Percentiles rank a stretch among this genome's conserved stretches.
These are phyloP conservation scores for Oreortyx pictus DNA, from an alignment of 2,797 vertebrate species.

Conservation along the genomic window DNA sequence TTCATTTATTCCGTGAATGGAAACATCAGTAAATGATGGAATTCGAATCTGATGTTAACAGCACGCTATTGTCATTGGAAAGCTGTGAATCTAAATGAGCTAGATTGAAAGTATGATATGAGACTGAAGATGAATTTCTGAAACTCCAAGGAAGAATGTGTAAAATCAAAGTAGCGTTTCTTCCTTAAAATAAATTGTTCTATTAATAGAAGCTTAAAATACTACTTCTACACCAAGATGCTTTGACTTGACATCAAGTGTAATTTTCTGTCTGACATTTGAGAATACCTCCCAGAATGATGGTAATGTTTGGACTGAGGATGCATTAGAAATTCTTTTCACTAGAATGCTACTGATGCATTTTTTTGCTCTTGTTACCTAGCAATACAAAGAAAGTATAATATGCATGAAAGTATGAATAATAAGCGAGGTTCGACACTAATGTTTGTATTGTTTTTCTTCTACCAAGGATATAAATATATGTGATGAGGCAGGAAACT, in stretches of 20 bases:
- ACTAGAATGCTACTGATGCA: neutral
- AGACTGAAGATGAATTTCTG: conserved; percentile 10
- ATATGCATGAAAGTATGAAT: neutral
- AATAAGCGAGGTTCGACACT: neutral
- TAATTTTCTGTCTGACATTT: conserved; percentile 49
- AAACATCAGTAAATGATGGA: neutral
- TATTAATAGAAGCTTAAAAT: conserved; percentile 20
- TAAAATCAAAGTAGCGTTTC: neutral
- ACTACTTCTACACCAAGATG: neutral
- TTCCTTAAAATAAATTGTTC: neutral
- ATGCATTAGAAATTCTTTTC: conserved; percentile 13
- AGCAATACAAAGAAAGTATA: neutral
- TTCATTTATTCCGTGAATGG: neutral
- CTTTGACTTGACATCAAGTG: conserved; percentile 12
- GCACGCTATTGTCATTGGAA: neutral
- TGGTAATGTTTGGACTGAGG: neutral
- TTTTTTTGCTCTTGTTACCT: conserved; percentile 14
- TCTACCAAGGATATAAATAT: neutral
- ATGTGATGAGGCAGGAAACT: neutral
- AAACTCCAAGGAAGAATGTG: neutral
- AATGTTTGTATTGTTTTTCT: neutral
- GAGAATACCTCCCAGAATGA: neutral
- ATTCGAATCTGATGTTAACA: neutral
- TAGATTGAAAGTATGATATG: neutral
- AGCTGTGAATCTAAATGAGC: neutral